Percentiles rank a stretch among this genome's conserved stretches.
These are phyloP conservation scores for Sialis lutaria DNA, from an alignment of 2,888 invertebrate genomes.

Conservation along the genomic window DNA sequence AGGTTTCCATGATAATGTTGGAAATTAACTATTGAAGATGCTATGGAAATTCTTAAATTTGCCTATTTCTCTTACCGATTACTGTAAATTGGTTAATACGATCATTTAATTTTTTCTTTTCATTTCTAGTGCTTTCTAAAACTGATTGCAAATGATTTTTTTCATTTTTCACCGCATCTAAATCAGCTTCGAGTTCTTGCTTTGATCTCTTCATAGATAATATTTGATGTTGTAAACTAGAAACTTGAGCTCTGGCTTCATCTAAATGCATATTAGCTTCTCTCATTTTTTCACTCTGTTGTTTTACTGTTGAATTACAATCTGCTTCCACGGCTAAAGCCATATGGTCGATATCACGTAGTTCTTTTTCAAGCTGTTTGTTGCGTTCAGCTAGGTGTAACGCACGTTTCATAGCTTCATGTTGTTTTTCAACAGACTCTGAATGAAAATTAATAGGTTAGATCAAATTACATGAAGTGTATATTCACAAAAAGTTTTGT, in stretches of 20 bases:
- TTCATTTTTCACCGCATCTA: constrained; percentile 33
- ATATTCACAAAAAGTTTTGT: background rate
- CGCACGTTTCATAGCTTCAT: constrained; percentile 66
- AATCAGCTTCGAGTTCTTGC: constrained; percentile 26
- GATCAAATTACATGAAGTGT: background rate
- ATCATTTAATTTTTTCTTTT: constrained; percentile 36
- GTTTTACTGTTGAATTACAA: constrained; percentile 48
- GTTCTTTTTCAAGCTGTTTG: constrained; percentile 47
- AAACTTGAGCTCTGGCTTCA: constrained; percentile 26
- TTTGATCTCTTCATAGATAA: constrained; percentile 26
- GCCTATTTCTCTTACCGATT: constrained; percentile 29
- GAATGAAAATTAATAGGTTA: constrained; percentile 8
- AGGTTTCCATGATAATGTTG: background rate
- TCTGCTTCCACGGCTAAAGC: constrained; percentile 61
- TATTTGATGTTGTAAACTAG: constrained; percentile 29
- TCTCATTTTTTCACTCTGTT: constrained; percentile 32
- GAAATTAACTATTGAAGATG: background rate
- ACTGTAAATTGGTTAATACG: constrained; percentile 38
- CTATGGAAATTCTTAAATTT: background rate
- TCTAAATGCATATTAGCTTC: constrained; percentile 29
- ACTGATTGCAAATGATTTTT: constrained; percentile 36
- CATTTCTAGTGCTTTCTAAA: constrained; percentile 32
- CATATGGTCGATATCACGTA: constrained; percentile 53
- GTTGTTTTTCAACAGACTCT: constrained; percentile 46
- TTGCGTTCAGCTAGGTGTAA: constrained; percentile 57